Percentiles rank a stretch among this genome's conserved stretches.
These are phyloP conservation scores for Rhysida immarginata DNA, from an alignment of 1,140 invertebrate genomes.

Conservation along the genomic window DNA sequence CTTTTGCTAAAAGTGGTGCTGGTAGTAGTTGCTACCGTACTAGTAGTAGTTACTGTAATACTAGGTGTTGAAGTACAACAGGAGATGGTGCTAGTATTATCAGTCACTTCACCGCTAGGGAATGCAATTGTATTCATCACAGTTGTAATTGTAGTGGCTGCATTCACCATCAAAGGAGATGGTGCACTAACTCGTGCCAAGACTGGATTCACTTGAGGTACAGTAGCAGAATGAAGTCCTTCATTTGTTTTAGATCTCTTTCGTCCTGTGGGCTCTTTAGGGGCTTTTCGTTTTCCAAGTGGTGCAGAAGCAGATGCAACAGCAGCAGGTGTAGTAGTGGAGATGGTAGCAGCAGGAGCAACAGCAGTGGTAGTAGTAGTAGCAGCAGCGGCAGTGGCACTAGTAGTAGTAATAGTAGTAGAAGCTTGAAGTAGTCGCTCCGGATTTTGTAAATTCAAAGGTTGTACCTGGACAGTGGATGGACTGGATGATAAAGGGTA, in stretches of 20 bases:
- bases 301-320: neutral
- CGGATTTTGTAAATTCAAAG: slow-evolving; percentile 41
- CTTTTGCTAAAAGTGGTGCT: neutral
- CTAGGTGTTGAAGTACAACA: slow-evolving; percentile 16
- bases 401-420: no score
- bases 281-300: slow-evolving; percentile 9
- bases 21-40: slow-evolving; percentile 21
- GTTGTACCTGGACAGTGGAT: slow-evolving; percentile 44
- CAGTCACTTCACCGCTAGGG: neutral
- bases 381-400: no score
- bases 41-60: slow-evolving; percentile 22
- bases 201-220: slow-evolving; percentile 22
- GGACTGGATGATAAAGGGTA: neutral
- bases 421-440: no score
- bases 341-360: no score
- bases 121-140: slow-evolving; percentile 41
- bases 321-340: neutral
- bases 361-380: no score
- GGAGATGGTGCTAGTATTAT: slow-evolving; percentile 4
- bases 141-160: slow-evolving; percentile 52
- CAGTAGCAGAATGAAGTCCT: slow-evolving; percentile 3
- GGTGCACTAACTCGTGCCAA: slow-evolving; percentile 46
- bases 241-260: slow-evolving; percentile 15
- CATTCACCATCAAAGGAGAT: slow-evolving; percentile 50
- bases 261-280: slow-evolving; percentile 9